These are phyloP conservation scores for Myotis daubentonii DNA, from an alignment of 2,797 vertebrate species.

Conservation along the genomic window DNA sequence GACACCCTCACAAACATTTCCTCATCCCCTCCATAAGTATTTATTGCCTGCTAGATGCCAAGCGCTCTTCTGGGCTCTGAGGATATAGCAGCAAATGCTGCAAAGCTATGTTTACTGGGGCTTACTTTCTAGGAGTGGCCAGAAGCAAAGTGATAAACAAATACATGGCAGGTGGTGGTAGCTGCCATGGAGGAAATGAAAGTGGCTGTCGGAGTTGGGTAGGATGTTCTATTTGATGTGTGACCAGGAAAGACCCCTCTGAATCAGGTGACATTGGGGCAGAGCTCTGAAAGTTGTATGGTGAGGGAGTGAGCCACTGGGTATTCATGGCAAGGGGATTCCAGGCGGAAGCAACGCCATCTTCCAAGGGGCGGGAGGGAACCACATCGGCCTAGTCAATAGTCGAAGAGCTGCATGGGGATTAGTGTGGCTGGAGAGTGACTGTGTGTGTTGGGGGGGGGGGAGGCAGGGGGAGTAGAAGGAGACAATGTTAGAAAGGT, in stretches of 20 bases:
- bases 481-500: background rate
- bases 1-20: background rate
- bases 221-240: background rate
- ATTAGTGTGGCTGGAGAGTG: background rate
- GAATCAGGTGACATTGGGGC: background rate
- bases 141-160: slow-evolving; percentile 21
- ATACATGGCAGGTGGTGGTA: background rate
- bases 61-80: background rate
- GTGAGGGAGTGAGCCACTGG: background rate
- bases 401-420: background rate
- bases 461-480: background rate
- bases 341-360: background rate
- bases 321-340: background rate
- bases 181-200: background rate
- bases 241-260: background rate
- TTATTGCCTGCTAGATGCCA: background rate
- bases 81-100: background rate
- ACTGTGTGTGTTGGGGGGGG: background rate
- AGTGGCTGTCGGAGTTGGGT: background rate
- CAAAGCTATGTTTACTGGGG: background rate
- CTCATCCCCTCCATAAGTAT: background rate
- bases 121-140: background rate
- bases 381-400: background rate
- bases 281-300: background rate
- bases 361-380: background rate